These are phyloP conservation scores for Artemisiospiza belli DNA, from an alignment of 2,113 vertebrate genomes.

Conservation along the genomic window DNA sequence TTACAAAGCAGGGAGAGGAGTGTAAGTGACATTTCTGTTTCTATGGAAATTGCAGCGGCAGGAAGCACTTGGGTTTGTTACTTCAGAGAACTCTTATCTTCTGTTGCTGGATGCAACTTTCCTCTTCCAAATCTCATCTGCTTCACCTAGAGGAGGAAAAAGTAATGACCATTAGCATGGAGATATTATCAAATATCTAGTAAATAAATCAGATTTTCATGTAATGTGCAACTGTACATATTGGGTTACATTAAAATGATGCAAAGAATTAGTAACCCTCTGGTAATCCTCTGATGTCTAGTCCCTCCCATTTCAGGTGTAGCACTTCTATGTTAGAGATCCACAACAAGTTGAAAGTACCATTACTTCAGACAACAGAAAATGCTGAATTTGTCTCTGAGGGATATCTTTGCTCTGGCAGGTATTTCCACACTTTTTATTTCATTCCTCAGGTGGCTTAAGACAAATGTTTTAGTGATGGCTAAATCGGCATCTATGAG, in stretches of 20 bases:
- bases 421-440: neutral
- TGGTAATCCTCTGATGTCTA: neutral
- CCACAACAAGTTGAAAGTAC: neutral
- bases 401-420: neutral
- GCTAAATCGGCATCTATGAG: neutral
- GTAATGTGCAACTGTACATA: neutral
- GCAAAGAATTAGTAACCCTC: neutral
- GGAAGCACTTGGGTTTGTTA: neutral
- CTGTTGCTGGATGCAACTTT: neutral
- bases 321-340: neutral
- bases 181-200: neutral
- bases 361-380: neutral
- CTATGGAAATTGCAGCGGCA: neutral
- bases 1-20: neutral
- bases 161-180: neutral
- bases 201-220: neutral
- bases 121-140: neutral
- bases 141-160: neutral
- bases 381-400: neutral
- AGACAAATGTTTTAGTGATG: neutral
- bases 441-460: neutral
- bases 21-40: neutral
- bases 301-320: neutral
- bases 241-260: neutral
- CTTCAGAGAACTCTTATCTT: neutral